Percentiles rank a stretch among this genome's conserved stretches.
Evolutionary conservation across 2,113 vertebrate species (phyloP).

Genomic region (Connochaetes taurinus): DNA sequence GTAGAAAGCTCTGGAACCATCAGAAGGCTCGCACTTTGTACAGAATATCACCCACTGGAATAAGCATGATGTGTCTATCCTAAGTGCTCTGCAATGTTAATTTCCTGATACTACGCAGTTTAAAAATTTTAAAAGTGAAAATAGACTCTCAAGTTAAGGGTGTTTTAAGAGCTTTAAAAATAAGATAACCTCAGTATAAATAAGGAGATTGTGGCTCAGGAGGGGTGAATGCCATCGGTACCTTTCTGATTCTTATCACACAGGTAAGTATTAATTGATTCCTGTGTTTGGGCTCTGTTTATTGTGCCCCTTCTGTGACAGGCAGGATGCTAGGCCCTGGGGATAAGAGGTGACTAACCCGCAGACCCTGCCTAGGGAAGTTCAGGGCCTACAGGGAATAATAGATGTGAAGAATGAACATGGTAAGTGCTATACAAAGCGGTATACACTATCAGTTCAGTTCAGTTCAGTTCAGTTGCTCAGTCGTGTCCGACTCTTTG

Average conservation of each 20-base stretch:
- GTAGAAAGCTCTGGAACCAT: not conserved
- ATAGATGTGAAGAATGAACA: not conserved
- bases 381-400: not conserved
- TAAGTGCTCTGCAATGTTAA: not conserved
- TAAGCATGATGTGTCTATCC: not conserved
- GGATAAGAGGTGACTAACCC: not conserved
- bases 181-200: not conserved
- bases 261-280: not conserved
- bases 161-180: not conserved
- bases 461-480: too few species aligned
- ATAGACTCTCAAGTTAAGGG: not conserved
- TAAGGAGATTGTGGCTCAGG: accelerated
- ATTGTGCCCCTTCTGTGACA: not conserved
- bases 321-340: not conserved
- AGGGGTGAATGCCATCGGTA: accelerated
- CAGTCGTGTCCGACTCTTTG: too few species aligned
- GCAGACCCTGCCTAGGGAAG: not conserved
- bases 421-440: not conserved
- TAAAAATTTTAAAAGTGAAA: not conserved
- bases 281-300: not conserved
- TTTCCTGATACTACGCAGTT: not conserved
- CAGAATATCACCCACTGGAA: accelerated
- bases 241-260: not conserved
- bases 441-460: accelerated
- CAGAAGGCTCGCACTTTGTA: accelerated